Base-by-base conservation (phyloP, 2,888 invertebrate species). In the Ctena decussata region DNA sequence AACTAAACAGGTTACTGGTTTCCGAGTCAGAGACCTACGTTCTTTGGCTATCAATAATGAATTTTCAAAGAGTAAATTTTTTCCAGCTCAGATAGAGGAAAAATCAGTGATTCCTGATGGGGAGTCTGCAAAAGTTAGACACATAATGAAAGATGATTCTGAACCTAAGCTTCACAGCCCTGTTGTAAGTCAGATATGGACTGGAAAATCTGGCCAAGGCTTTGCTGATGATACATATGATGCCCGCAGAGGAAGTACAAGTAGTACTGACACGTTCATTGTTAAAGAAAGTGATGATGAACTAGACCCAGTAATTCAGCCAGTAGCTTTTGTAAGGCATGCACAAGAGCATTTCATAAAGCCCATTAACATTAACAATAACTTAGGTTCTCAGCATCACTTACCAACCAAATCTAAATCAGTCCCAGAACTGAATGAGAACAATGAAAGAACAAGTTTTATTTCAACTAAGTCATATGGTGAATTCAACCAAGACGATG, bases 211-310 rank as follows among this genome's bases (percentile, higher is more conserved):
- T 24, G 39, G 2, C 18, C 8, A 32, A 35, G 65, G 32, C 6
- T 18, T 5, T 21, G 24, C 21, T 65, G 35, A 32, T 21, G 24
- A 15, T 3, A 18, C 3, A 11, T 46, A 27, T 49, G 70, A 78
- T 46, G 70, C 35, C 15, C 78, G 85, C 11, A 77, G 90, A 89
- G 72, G 76, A 46, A 89, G 89, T 73, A 57, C 37, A 32, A 92
- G 93, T 57, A 94, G 94, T 83, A 92, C 93, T 2, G 94, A 93
- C 44, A 94, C 94, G 27, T 93, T 94, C 77, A 94, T 94, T 72
- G 86, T 94, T 8, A 94, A 93, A 76, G 89, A 91, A 46, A 93
- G 93, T 83, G 93, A 93, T 80, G 91, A 93, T 46, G 92, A 85
- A 27, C 41, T 32, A 18, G 90, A 85, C 21, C 71, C 57, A 3